A percentile compares a stretch with the other conserved stretches of the same genome.
These are phyloP conservation scores for Melanostigma gelatinosum DNA, from an alignment of 2,113 vertebrate species.

Conservation along the genomic window DNA sequence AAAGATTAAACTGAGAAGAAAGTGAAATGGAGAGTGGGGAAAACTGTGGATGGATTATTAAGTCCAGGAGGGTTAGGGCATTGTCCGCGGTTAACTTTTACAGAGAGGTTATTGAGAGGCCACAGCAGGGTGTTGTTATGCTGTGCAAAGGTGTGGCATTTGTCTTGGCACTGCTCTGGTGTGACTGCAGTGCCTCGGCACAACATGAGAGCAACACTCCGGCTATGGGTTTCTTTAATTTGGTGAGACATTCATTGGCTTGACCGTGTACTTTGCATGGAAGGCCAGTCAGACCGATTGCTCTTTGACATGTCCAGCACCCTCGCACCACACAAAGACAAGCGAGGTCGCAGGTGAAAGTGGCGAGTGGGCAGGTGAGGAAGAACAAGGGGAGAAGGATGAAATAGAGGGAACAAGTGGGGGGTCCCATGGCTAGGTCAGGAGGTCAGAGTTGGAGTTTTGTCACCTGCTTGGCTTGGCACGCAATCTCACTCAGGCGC, in stretches of 20 bases:
- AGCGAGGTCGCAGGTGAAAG: slow-evolving; percentile 28
- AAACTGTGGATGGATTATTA: slow-evolving; percentile 22
- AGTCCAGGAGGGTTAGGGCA: slow-evolving; percentile 21
- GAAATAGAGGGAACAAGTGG: slow-evolving; percentile 17
- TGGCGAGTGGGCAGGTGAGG: not conserved
- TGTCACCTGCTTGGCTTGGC: slow-evolving; percentile 57
- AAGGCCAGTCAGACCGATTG: slow-evolving; percentile 1
- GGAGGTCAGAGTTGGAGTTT: slow-evolving; percentile 59
- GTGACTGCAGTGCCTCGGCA: slow-evolving; percentile 12
- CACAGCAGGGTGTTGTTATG: slow-evolving; percentile 26
- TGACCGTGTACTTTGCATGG: slow-evolving; percentile 23
- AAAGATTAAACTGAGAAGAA: slow-evolving; percentile 28
- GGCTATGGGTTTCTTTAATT: slow-evolving; percentile 40
- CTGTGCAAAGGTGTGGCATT: slow-evolving; percentile 37
- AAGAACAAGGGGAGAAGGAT: not conserved
- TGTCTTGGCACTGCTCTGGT: slow-evolving; percentile 50
- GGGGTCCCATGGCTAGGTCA: slow-evolving; percentile 49
- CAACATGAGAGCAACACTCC: slow-evolving; percentile 44
- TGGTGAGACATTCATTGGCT: slow-evolving; percentile 67
- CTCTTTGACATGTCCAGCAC: slow-evolving; percentile 21
- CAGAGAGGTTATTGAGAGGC: slow-evolving; percentile 40
- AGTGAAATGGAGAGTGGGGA: slow-evolving; percentile 1
- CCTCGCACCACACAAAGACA: slow-evolving; percentile 32
- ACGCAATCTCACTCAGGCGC: slow-evolving; percentile 32
- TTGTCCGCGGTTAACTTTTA: slow-evolving; percentile 13